These are phyloP conservation scores for Tenrec ecaudatus DNA, from an alignment of 2,113 vertebrate species.

Conservation along the genomic window DNA sequence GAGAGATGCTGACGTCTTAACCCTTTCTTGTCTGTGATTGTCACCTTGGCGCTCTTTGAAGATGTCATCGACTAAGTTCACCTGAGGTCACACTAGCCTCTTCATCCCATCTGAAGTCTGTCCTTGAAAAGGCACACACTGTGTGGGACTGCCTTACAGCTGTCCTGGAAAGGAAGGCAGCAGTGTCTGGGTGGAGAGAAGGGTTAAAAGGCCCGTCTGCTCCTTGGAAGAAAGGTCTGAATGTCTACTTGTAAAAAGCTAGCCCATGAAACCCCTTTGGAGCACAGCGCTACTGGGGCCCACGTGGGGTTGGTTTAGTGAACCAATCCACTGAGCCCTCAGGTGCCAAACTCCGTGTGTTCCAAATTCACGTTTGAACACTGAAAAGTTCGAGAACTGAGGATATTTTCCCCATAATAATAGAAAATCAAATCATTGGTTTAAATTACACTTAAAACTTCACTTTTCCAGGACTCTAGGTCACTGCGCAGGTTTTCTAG, in stretches of 20 bases:
- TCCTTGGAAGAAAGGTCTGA: neutral
- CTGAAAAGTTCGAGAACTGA: too few species aligned
- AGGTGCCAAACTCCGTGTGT: too few species aligned
- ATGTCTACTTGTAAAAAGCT: neutral
- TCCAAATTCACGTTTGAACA: too few species aligned
- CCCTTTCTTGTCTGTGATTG: neutral
- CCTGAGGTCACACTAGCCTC: neutral
- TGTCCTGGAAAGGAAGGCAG: neutral
- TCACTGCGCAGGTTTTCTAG: too few species aligned
- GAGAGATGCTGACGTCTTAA: neutral
- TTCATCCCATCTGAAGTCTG: neutral
- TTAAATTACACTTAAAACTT: too few species aligned
- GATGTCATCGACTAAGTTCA: neutral
- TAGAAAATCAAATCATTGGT: too few species aligned
- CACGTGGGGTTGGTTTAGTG: too few species aligned
- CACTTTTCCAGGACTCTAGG: too few species aligned
- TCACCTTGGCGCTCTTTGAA: neutral
- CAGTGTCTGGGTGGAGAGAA: neutral
- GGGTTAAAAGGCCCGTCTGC: neutral
- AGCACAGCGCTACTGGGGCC: neutral
- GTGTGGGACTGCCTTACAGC: neutral
- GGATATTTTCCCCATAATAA: too few species aligned
- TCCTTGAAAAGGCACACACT: neutral
- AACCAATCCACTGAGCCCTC: too few species aligned
- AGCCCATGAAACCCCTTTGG: neutral